These are phyloP conservation scores for Drosophila pseudoananassae DNA, from an alignment of 1,140 invertebrate species.

Conservation along the genomic window DNA sequence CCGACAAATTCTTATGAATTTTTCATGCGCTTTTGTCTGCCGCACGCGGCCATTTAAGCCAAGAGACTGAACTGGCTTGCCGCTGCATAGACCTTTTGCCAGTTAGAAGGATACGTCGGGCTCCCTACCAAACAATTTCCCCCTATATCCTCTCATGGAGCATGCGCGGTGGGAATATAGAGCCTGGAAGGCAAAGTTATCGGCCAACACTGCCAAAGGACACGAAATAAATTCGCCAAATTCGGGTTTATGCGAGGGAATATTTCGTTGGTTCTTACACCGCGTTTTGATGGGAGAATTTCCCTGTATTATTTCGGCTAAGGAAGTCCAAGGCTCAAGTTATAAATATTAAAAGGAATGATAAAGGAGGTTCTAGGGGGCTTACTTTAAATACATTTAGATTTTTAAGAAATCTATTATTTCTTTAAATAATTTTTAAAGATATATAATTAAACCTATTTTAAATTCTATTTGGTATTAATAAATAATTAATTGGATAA, in stretches of 20 bases:
- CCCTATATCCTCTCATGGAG: slow-evolving; percentile 35
- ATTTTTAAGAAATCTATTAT: too few species aligned
- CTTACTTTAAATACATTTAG: too few species aligned
- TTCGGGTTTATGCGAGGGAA: slow-evolving; percentile 19
- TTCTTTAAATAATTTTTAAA: too few species aligned
- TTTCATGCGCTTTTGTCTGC: slow-evolving; percentile 82
- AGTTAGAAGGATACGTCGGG: slow-evolving; percentile 43
- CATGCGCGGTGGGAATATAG: slow-evolving; percentile 14
- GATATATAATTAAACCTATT: too few species aligned
- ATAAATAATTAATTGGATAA: too few species aligned
- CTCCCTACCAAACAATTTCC: slow-evolving; percentile 38
- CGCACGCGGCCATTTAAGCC: slow-evolving; percentile 77
- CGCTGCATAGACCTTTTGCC: slow-evolving; percentile 61
- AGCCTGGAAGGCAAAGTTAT: slow-evolving; percentile 58
- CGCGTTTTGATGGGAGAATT: background rate
- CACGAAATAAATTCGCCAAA: slow-evolving; percentile 1
- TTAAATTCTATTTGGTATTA: too few species aligned
- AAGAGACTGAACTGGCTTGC: slow-evolving; percentile 67
- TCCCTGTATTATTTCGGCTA: slow-evolving; percentile 7
- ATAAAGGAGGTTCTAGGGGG: too few species aligned
- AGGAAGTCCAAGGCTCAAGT: background rate
- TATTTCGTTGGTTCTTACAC: background rate
- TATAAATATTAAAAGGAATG: background rate
- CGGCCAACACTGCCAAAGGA: slow-evolving; percentile 36
- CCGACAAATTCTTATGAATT: slow-evolving; percentile 64